Base-by-base conservation (phyloP, 2,888 invertebrate species). In the Willowsia nigromaculata region DNA sequence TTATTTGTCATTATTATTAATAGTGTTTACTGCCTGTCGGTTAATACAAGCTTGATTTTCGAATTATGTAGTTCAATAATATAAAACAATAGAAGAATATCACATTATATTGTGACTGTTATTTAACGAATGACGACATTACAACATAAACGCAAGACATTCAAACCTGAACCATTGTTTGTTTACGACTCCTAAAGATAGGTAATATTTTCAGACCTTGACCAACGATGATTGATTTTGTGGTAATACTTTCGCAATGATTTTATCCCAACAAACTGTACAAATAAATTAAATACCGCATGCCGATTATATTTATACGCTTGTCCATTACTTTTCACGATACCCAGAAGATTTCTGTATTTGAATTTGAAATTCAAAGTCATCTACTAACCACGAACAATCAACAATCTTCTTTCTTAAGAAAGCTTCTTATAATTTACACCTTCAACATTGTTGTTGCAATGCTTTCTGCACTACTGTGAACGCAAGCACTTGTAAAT, bases 301-400 rank as follows among this genome's bases (percentile, higher is more conserved):
- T 30, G n/a, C 50, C 37, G 15, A 30, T 30, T 53, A 30, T 22
- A n/a, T 76, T 76, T 15, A 30, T 13, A 76, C 53, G 76, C 76
- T 76, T 76, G 50, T 76, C 76, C 53, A 76, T 76, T 53, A 80
- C 5, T 59, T 80, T 59, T 59, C 56, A 33, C n/a, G 33, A 56
- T 37, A 37, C 37, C 37, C 65, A 0, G 37, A 22, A 33, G 81
- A 71, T 53, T 84, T 53, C 71, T 71, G 53, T 37, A 56, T 53
- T 84, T 50, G 13, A 71, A 84, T 85, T 85, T 76, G 18, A 43
- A 85, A 85, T 85, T 84, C 84, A 84, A 84, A 84, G 84, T 84
- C 84, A 84, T 84, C 53, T 30, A 27, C 53, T 59, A 59, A 85
- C 85, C 74, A 76, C 76, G n/a, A 30, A 59, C 11, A 27, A n/a